A percentile compares a stretch with the other conserved stretches of the same genome.
Evolutionary conservation across 2,113 vertebrate species (phyloP).

Genomic region (Tragelaphus imberbis): DNA sequence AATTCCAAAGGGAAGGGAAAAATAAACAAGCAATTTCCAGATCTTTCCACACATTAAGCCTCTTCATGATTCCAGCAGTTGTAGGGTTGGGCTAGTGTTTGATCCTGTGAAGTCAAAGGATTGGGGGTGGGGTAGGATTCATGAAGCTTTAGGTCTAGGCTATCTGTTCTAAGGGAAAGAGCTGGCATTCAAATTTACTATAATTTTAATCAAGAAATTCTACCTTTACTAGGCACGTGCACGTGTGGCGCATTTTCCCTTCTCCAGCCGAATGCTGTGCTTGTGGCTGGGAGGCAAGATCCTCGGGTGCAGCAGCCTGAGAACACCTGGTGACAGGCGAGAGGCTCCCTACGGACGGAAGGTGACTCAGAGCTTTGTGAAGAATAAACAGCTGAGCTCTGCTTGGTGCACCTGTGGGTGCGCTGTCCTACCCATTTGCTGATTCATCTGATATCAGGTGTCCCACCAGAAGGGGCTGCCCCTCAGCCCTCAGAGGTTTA

Average conservation of each 20-base stretch:
- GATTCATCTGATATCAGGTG: background rate
- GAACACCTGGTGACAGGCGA: background rate
- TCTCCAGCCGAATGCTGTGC: background rate
- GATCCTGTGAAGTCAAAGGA: constrained; percentile 16
- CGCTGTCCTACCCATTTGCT: background rate
- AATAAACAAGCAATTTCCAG: background rate
- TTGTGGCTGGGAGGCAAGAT: background rate
- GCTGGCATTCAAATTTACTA: background rate
- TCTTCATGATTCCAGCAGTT: background rate
- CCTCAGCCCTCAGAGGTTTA: background rate
- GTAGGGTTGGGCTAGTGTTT: constrained; percentile 16
- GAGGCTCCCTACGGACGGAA: background rate
- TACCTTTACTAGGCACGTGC: background rate
- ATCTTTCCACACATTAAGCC: constrained; percentile 55
- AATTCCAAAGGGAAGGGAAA: constrained; percentile 49
- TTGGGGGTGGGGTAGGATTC: background rate
- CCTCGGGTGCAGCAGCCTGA: background rate
- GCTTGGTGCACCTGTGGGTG: background rate
- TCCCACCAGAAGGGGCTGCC: background rate
- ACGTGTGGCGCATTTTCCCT: background rate
- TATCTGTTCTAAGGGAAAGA: background rate
- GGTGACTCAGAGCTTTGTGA: background rate
- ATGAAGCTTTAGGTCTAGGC: background rate
- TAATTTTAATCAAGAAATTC: background rate
- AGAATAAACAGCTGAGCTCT: background rate